Conservation (phyloP, 92 coral and sea anemone genomes). For the Phenganax stokvisi region DNA sequence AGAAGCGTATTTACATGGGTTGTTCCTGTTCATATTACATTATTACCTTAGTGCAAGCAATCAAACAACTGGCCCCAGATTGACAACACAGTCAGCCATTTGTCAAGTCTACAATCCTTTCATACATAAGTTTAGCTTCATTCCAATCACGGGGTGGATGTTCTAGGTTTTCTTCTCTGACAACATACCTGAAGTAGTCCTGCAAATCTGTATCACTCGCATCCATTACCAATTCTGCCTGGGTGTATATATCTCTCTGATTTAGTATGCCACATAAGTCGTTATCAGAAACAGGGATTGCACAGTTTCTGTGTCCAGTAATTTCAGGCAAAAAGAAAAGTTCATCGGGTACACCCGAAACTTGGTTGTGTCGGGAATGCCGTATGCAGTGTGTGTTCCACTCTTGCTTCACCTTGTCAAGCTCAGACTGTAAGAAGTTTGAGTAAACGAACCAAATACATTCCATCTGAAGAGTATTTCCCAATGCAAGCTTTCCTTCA, state of each 20-base stretch:
- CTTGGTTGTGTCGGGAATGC: slow-evolving; percentile 44
- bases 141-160: slow-evolving; percentile 49
- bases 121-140: slow-evolving; percentile 39
- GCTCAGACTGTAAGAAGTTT: slow-evolving; percentile 40
- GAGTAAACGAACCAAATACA: slow-evolving; percentile 25
- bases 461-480: no score
- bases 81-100: not conserved
- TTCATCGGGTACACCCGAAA: slow-evolving; percentile 51
- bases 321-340: slow-evolving; percentile 43
- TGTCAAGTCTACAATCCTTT: slow-evolving; percentile 37
- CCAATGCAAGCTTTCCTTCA: no score
- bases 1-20: no score
- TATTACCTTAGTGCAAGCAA: no score
- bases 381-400: slow-evolving; percentile 47
- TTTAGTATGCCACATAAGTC: slow-evolving; percentile 34
- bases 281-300: slow-evolving; percentile 28
- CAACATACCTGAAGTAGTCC: slow-evolving; percentile 43
- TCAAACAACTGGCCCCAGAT: no score
- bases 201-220: slow-evolving; percentile 35
- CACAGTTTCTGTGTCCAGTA: slow-evolving; percentile 31
- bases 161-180: slow-evolving; percentile 35
- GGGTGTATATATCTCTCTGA: slow-evolving; percentile 44
- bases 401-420: slow-evolving; percentile 47
- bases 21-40: no score
- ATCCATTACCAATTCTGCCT: slow-evolving; percentile 41